Percentiles rank a stretch among this genome's conserved stretches.
phyloP scores from a whole-genome alignment of 2,888 invertebrate species.

The Lordiphosa fenestrarum region DNA sequence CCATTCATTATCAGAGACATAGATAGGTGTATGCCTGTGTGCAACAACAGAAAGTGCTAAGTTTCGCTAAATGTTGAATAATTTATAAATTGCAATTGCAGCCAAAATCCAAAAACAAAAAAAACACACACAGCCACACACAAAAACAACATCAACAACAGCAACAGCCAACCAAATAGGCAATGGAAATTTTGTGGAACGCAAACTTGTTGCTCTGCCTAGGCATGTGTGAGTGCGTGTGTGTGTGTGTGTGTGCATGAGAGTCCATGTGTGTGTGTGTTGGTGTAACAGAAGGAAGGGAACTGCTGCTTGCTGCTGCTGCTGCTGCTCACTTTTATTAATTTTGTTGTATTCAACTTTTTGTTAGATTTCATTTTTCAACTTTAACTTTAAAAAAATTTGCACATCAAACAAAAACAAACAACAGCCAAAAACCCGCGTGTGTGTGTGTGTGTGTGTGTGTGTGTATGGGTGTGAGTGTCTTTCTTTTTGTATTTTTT shows the following conservation, averaged over 20 bases:
- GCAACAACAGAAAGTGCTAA: not conserved
- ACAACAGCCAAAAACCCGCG: slow-evolving; percentile 21
- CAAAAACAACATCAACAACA: slow-evolving; percentile 11
- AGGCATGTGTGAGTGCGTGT: slow-evolving; percentile 20
- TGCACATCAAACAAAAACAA: slow-evolving; percentile 51
- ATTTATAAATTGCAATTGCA: slow-evolving; percentile 9
- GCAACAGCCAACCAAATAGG: slow-evolving; percentile 17
- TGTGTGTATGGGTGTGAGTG: slow-evolving; percentile 10
- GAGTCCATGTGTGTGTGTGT: slow-evolving; percentile 11
- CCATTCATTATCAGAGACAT: not conserved
- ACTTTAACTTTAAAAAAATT: slow-evolving; percentile 48
- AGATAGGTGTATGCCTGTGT: too few relatives aligned
- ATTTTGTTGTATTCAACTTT: slow-evolving; percentile 8
- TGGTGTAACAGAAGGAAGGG: slow-evolving; percentile 4
- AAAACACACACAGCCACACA: not conserved
- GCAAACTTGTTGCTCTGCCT: slow-evolving; percentile 59
- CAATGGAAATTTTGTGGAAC: slow-evolving; percentile 65
- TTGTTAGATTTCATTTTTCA: slow-evolving; percentile 41
- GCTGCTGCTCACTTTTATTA: not conserved
- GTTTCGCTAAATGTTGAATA: slow-evolving; percentile 6
- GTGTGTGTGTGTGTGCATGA: slow-evolving; percentile 16
- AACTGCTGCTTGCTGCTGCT: too few relatives aligned
- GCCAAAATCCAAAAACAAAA: not conserved
- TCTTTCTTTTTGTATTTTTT: slow-evolving; percentile 1
- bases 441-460: slow-evolving; percentile 17